Evolutionary conservation across 92 coral and sea anemone genomes (phyloP).

Genomic region (Zoanthus sociatus): DNA sequence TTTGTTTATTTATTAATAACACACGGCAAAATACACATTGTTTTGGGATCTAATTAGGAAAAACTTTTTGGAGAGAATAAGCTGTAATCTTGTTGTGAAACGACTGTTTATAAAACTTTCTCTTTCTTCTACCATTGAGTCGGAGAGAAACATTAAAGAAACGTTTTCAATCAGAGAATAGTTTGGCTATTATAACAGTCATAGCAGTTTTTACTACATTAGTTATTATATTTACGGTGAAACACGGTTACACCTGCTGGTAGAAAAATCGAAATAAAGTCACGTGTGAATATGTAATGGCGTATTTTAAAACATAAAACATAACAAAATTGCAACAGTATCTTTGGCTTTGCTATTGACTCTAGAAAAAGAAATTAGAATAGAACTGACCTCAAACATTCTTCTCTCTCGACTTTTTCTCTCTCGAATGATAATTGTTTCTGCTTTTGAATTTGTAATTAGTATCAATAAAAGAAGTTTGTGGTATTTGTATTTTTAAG

Average conservation of each 20-base stretch:
- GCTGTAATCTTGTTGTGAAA: not conserved
- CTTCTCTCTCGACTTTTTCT: not conserved
- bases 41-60: slow-evolving; percentile 33
- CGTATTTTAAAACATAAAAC: no score
- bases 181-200: no score
- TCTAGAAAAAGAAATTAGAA: no score
- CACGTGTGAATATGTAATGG: no score
- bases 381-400: not conserved
- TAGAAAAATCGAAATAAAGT: no score
- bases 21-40: slow-evolving; percentile 37
- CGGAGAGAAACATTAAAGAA: not conserved
- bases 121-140: not conserved
- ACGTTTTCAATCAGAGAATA: not conserved
- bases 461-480: not conserved
- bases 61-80: not conserved
- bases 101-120: not conserved
- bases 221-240: no score
- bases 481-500: not conserved
- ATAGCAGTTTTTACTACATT: no score
- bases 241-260: no score
- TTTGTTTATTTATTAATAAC: slow-evolving; percentile 49
- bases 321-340: no score
- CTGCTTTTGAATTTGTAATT: not conserved
- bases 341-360: no score
- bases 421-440: not conserved